Conservation (phyloP, 2,797 vertebrate species). For the Periophthalmus magnuspinnatus region DNA sequence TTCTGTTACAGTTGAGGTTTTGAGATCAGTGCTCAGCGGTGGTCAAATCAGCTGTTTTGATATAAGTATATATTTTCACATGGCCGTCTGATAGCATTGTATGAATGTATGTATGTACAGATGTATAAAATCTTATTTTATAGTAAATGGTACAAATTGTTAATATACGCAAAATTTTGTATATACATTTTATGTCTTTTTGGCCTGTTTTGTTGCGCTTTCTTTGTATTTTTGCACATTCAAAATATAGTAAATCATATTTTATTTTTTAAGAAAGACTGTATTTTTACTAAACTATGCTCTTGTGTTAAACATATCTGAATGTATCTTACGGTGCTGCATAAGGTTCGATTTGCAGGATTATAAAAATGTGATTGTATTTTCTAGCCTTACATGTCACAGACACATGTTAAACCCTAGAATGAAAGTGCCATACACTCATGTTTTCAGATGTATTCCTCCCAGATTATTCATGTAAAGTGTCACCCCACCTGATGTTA, state of each 20-base stretch:
- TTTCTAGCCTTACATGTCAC: constrained; percentile 6
- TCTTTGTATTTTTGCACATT: constrained; percentile 63
- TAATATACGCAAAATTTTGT: constrained; percentile 16
- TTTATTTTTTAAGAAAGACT: constrained; percentile 28
- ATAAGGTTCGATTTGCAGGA: constrained; percentile 21
- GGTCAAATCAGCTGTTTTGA: constrained; percentile 31
- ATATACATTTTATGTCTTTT: constrained; percentile 36
- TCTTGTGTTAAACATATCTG: constrained; percentile 25
- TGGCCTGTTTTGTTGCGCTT: constrained; percentile 23
- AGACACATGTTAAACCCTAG: constrained; percentile 45
- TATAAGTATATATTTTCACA: constrained; percentile 77
- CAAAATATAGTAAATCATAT: constrained; percentile 49
- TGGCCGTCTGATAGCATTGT: constrained; percentile 91
- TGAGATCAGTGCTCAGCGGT: constrained; percentile 25
- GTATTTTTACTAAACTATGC: constrained; percentile 46
- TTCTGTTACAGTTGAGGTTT: constrained; percentile 55
- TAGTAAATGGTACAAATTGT: constrained; percentile 57
- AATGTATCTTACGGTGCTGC: constrained; percentile 49
- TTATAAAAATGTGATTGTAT: constrained; percentile 29
- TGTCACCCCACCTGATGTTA: constrained; percentile 19
- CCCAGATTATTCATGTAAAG: constrained; percentile 18
- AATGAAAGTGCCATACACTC: constrained; percentile 67
- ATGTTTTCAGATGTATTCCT: constrained; percentile 29
- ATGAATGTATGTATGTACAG: constrained; percentile 82
- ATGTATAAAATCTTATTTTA: constrained; percentile 80